Conservation (phyloP, 2,797 vertebrate species). For the Gymnothorax reevesii region DNA sequence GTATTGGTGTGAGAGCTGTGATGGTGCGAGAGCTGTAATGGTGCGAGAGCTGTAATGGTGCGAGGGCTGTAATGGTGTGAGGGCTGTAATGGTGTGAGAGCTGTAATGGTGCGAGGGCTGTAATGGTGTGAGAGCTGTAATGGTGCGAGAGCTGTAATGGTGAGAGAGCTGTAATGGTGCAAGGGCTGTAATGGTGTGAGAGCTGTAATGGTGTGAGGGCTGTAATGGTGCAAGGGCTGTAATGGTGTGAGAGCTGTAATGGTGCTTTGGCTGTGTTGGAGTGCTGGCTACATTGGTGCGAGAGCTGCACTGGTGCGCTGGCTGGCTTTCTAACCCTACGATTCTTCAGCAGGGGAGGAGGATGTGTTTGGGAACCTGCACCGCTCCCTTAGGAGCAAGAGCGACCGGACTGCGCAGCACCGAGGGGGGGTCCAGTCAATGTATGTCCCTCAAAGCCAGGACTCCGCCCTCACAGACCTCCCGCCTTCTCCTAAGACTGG, state of each 20-base stretch:
- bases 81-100: neutral
- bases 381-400: conserved; percentile 34
- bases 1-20: conserved; percentile 31
- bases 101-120: conserved; percentile 34
- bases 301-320: neutral
- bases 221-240: no score
- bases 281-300: conserved; percentile 38
- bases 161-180: conserved; percentile 40
- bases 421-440: conserved; percentile 68
- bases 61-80: no score
- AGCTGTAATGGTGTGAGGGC: conserved; percentile 46
- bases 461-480: conserved; percentile 45
- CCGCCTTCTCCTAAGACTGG: conserved; percentile 30
- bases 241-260: conserved; percentile 40
- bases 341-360: conserved; percentile 37
- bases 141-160: conserved; percentile 37
- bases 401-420: conserved; percentile 63
- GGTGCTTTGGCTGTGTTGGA: conserved; percentile 21
- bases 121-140: conserved; percentile 25
- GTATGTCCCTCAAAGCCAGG: conserved; percentile 58
- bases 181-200: conserved; percentile 20
- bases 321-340: conserved; percentile 65
- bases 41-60: conserved; percentile 19
- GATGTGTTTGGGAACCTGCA: neutral
- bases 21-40: conserved; percentile 38